Base-by-base conservation (phyloP, 1,140 invertebrate species). In the Drosophila simulans region DNA sequence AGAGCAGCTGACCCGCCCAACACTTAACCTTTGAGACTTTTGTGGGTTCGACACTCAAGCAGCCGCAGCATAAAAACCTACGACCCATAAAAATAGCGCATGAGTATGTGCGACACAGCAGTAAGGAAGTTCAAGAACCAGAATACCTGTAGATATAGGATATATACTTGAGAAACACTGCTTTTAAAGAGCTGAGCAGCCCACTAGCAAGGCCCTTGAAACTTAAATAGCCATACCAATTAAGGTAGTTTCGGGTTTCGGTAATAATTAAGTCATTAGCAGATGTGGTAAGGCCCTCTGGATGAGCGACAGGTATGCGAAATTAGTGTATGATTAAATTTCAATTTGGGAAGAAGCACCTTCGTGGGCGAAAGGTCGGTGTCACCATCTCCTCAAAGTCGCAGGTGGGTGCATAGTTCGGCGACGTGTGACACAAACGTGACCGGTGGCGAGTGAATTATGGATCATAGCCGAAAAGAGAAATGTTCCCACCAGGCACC, bases 401-500 rank as follows among this genome's bases (percentile, higher is more conserved):
- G 37, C 45, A 40, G 27, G 15, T 75, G 25, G n/a, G 58, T 22
- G 53, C 48, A 27, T 43, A 42, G 62, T 20, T 65, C 46, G 43
- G 11, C 45, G 49, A 40, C 55, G 75, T 80, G 80, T 54, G 60
- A 65, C 75, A 69, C 25, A 35, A 80, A 71, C 51, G 65, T 60
- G 81, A 66, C 63, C 59, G 12, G 34, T 40, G 80, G 43, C 35
- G 37, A 56, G 66, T 55, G 22, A 69, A 34, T 46, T 69, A 55
- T 69, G 63, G 45, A 37, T 55, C 31, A 49, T 42, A 55, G 65
- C 53, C 40, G 55, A 60, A 56, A 64, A 49, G 83, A 69, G 83
- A 79, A 81, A 88, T 60, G 79, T 66, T 78, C 78, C 82, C 69
- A 82, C 74, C 22, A 40, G 51, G 59, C 63, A 15, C 22, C 34